A percentile compares a stretch with the other conserved stretches of the same genome.
These are phyloP conservation scores for Gnatocerus cornutus DNA, from an alignment of 2,888 invertebrate species.

Conservation along the genomic window DNA sequence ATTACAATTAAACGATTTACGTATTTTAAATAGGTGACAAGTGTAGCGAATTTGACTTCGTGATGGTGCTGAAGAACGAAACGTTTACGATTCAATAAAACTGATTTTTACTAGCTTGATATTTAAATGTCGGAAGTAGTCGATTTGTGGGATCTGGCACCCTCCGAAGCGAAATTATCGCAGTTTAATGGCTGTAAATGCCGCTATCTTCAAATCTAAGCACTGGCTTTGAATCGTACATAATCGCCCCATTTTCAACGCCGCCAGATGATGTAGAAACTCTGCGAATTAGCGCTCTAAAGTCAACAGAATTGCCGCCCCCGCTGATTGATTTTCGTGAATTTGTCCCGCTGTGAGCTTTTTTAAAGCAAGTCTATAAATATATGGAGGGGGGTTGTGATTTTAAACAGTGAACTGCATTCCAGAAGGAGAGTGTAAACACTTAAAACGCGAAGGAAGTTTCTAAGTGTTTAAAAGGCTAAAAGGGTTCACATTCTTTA, in stretches of 20 bases:
- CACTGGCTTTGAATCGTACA: neutral
- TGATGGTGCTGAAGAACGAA: neutral
- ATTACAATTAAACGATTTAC: constrained; percentile 44
- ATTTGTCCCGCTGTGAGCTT: constrained; percentile 27
- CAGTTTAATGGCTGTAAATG: constrained; percentile 20
- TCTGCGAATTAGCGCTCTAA: constrained; percentile 1
- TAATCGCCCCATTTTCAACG: constrained; percentile 4
- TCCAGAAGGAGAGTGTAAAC: constrained; percentile 41
- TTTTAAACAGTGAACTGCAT: constrained; percentile 38
- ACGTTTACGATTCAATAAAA: too few relatives aligned
- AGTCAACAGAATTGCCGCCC: neutral
- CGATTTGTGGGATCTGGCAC: constrained; percentile 21
- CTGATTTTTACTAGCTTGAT: constrained; percentile 5
- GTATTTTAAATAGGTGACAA: constrained; percentile 33
- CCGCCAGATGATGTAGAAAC: neutral
- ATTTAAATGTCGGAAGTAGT: constrained; percentile 32
- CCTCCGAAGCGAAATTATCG: constrained; percentile 15
- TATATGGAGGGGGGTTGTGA: constrained; percentile 32
- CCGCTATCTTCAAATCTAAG: constrained; percentile 18
- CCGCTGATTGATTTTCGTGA: constrained; percentile 14
- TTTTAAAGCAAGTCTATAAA: constrained; percentile 36
- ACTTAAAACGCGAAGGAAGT: constrained; percentile 30
- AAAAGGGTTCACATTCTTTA: constrained; percentile 42
- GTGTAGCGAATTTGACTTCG: neutral
- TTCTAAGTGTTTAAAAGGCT: constrained; percentile 39